phyloP scores from a whole-genome alignment of 2,113 vertebrate genomes.

The Epinephelus cyanopodus region DNA sequence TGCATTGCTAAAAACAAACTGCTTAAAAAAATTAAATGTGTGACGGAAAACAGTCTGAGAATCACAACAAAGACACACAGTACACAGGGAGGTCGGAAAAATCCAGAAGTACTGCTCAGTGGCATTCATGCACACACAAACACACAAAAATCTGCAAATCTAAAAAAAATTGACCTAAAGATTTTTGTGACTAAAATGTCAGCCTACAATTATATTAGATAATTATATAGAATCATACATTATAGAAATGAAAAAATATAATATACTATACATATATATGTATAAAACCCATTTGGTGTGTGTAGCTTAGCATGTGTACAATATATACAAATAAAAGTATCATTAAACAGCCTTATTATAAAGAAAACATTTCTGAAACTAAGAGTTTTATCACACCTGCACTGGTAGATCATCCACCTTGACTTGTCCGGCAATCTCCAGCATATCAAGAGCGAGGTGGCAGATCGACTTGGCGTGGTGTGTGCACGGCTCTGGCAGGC shows the following conservation, averaged over 20 bases:
- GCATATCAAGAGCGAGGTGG: conserved; percentile 97
- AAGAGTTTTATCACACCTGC: conserved; percentile 85
- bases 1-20: conserved; percentile 11
- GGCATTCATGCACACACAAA: not conserved
- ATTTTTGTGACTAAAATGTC: not conserved
- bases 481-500: conserved; percentile 95
- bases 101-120: not conserved
- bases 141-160: conserved; percentile 8
- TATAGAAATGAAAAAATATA: not conserved
- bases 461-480: conserved; percentile 98
- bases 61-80: not conserved
- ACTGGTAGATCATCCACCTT: conserved; percentile 96
- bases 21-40: conserved; percentile 41
- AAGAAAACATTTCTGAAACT: not conserved
- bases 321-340: not conserved
- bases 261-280: no score
- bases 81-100: not conserved
- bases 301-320: not conserved
- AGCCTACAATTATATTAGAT: not conserved
- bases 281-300: not conserved
- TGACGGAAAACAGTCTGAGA: conserved; percentile 24
- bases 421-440: conserved; percentile 98
- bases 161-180: not conserved
- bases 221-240: not conserved
- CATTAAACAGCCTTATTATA: no score